phyloP scores from a whole-genome alignment of 2,797 vertebrate genomes.

The Linurgus olivaceus region DNA sequence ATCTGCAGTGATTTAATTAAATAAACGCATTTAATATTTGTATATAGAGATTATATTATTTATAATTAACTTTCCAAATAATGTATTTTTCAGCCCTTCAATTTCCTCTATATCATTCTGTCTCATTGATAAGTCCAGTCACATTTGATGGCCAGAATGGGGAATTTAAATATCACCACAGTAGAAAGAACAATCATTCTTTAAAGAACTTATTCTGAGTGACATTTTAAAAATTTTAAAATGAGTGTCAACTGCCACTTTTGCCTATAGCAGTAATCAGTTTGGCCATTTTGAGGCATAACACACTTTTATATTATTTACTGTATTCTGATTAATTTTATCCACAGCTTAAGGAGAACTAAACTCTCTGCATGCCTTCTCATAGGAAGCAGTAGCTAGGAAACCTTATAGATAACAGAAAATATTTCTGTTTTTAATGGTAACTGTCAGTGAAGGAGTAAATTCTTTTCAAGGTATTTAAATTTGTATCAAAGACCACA shows the following conservation, averaged over 20 bases:
- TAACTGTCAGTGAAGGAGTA: not conserved
- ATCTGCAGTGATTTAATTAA: conserved; percentile 58
- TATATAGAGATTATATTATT: conserved; percentile 57
- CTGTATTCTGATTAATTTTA: conserved; percentile 3
- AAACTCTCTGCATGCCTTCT: not conserved
- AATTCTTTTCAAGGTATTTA: not conserved
- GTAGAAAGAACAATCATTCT: not conserved
- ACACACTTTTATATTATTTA: not conserved
- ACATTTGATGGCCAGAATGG: conserved; percentile 6
- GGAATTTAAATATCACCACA: conserved; percentile 14
- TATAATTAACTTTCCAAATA: conserved; percentile 57
- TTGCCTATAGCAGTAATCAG: not conserved
- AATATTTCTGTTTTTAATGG: not conserved
- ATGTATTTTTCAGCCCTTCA: conserved; percentile 42
- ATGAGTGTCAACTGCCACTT: not conserved
- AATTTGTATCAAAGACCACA: not conserved
- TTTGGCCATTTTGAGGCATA: not conserved
- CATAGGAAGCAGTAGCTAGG: not conserved
- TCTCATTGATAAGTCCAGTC: conserved; percentile 43
- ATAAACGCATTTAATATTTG: conserved; percentile 58
- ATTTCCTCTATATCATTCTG: not conserved
- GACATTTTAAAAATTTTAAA: not conserved
- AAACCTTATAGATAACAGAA: not conserved
- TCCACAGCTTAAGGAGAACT: not conserved
- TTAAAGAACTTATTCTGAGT: conserved; percentile 8